A percentile compares a stretch with the other conserved stretches of the same genome.
Conservation (phyloP, 2,113 vertebrate genomes). For the Arizona elegans region DNA sequence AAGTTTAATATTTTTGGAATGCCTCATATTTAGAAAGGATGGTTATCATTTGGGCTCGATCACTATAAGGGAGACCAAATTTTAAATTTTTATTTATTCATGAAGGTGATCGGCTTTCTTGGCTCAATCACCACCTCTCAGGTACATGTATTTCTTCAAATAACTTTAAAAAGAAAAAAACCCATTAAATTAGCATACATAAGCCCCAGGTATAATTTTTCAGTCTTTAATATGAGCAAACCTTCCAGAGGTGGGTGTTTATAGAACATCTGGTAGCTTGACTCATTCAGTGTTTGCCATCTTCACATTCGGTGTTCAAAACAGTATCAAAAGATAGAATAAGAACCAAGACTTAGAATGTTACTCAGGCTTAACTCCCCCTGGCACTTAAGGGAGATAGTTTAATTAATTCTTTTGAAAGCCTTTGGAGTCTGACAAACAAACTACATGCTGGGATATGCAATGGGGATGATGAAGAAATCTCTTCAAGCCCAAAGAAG, state of each 20-base stretch:
- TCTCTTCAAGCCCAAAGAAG: constrained; percentile 48
- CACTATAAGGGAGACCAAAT: neutral
- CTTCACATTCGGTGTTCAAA: constrained; percentile 19
- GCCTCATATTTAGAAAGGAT: neutral
- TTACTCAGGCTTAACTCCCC: constrained; percentile 9
- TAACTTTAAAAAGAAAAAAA: neutral
- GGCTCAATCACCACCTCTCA: neutral
- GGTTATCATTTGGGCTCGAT: neutral
- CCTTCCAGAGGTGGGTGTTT: neutral
- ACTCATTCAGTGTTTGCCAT: constrained; percentile 51
- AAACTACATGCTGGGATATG: constrained; percentile 60
- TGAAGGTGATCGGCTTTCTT: neutral
- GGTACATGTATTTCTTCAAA: neutral
- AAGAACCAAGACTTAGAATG: constrained; percentile 10
- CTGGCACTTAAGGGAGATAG: constrained; percentile 22
- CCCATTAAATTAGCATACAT: neutral
- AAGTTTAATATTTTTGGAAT: neutral
- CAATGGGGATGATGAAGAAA: constrained; percentile 60
- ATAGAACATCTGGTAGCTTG: constrained; percentile 44
- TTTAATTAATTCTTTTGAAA: neutral
- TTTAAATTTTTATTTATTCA: neutral
- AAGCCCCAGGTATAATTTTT: neutral
- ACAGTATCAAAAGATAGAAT: constrained; percentile 58
- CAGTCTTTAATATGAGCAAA: neutral
- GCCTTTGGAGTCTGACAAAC: constrained; percentile 20